Conservation (phyloP, 2,797 vertebrate genomes). For the Echiichthys vipera region DNA sequence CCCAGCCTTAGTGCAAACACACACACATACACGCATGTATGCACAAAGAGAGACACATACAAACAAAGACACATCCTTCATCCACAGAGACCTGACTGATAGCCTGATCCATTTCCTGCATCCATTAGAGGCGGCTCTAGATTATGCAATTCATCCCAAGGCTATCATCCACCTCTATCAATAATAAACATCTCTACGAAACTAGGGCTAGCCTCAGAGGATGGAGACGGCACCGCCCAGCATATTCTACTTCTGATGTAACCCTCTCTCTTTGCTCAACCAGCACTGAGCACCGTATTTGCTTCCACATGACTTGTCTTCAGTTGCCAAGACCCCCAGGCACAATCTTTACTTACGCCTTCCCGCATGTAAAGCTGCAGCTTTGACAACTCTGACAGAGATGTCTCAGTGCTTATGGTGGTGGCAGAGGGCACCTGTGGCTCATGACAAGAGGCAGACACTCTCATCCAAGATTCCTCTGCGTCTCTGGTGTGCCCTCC, state of each 20-base stretch:
- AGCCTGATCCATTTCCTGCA: slow-evolving; percentile 83
- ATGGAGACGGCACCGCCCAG: slow-evolving; percentile 65
- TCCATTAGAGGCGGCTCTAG: slow-evolving; percentile 79
- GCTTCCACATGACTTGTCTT: slow-evolving; percentile 50
- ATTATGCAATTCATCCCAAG: slow-evolving; percentile 83
- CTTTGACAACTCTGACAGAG: slow-evolving; percentile 62
- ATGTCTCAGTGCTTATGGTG: slow-evolving; percentile 43
- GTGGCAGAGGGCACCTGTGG: slow-evolving; percentile 73
- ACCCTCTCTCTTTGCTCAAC: slow-evolving; percentile 40
- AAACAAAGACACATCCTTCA: slow-evolving; percentile 71
- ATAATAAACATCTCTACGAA: slow-evolving; percentile 81
- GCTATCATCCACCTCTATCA: slow-evolving; percentile 84
- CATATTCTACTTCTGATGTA: slow-evolving; percentile 71
- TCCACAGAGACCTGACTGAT: slow-evolving; percentile 74
- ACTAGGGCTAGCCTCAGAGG: slow-evolving; percentile 78
- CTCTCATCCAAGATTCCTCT: slow-evolving; percentile 51
- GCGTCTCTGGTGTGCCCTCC: slow-evolving; percentile 7
- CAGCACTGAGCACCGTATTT: slow-evolving; percentile 16
- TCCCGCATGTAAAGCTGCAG: slow-evolving; percentile 55
- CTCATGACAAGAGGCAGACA: slow-evolving; percentile 72
- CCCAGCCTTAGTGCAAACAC: neutral
- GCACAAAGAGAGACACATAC: slow-evolving; percentile 32
- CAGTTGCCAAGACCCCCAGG: slow-evolving; percentile 33
- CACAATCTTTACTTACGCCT: slow-evolving; percentile 58
- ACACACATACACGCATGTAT: neutral